These are phyloP conservation scores for Endomychus coccineus DNA, from an alignment of 2,888 invertebrate species.

Conservation along the genomic window DNA sequence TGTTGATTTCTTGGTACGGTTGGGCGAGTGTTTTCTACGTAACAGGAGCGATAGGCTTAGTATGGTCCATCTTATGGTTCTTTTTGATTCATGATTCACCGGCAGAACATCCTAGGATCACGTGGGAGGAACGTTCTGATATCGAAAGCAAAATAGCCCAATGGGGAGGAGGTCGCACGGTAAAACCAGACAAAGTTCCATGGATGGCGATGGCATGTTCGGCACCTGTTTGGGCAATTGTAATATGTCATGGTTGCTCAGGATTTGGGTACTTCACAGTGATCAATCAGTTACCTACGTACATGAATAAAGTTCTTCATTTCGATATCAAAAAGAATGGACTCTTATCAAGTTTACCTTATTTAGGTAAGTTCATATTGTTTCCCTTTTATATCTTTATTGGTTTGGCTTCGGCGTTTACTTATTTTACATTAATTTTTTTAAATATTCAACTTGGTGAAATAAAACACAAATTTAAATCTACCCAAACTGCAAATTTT, in stretches of 20 bases:
- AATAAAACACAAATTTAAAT: too few relatives aligned
- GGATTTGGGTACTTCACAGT: conserved; percentile 86
- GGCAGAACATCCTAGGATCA: conserved; percentile 73
- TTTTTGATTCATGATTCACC: conserved; percentile 74
- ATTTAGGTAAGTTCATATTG: conserved; percentile 52
- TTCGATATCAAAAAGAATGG: conserved; percentile 82
- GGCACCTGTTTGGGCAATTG: conserved; percentile 76
- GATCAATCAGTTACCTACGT: conserved; percentile 79
- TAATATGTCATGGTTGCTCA: conserved; percentile 73
- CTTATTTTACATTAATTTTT: too few relatives aligned
- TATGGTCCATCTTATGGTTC: conserved; percentile 82
- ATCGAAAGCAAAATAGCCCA: conserved; percentile 63
- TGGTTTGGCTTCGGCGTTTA: too few relatives aligned
- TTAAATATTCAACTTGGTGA: too few relatives aligned
- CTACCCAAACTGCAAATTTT: too few relatives aligned
- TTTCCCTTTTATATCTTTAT: too few relatives aligned
- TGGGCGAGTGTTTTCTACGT: conserved; percentile 90
- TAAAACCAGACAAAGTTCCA: conserved; percentile 55
- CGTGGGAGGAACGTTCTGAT: conserved; percentile 55
- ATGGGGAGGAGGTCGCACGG: conserved; percentile 30
- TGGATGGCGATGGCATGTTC: conserved; percentile 66
- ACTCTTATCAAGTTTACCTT: conserved; percentile 74
- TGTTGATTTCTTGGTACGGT: conserved; percentile 69
- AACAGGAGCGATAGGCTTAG: conserved; percentile 65
- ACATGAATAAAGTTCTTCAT: conserved; percentile 71